These are phyloP conservation scores for Aegotheles bennettii DNA, from an alignment of 2,113 vertebrate species.

Conservation along the genomic window DNA sequence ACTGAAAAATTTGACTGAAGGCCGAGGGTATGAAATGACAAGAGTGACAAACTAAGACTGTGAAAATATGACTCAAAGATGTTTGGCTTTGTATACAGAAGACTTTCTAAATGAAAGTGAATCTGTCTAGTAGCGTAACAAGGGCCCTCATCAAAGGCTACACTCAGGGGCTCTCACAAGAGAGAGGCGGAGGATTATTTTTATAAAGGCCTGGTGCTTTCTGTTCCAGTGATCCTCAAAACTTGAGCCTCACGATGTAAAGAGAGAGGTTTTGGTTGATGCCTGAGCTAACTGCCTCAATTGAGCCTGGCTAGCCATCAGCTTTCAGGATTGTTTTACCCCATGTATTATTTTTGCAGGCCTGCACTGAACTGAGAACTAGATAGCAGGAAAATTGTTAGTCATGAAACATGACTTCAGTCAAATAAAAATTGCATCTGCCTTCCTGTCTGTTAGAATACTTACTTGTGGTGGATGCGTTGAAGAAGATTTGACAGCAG, in stretches of 20 bases:
- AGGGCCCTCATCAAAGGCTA: not conserved
- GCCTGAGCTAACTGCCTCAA: not conserved
- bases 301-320: not conserved
- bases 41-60: not conserved
- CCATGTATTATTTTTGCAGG: not conserved
- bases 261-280: not conserved
- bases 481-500: not conserved
- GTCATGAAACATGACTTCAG: not conserved
- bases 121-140: not conserved
- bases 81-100: not conserved
- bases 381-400: not conserved
- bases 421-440: not conserved
- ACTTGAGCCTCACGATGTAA: not conserved
- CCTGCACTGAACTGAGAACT: not conserved
- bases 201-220: not conserved
- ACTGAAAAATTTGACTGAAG: not conserved
- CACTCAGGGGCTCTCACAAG: not conserved
- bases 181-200: not conserved
- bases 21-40: not conserved
- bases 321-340: not conserved
- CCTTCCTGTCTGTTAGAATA: not conserved
- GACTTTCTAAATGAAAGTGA: not conserved
- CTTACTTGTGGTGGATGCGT: not conserved
- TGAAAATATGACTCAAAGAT: not conserved
- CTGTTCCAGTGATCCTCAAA: not conserved